Percentiles rank a stretch among this genome's conserved stretches.
Conservation (phyloP, 1,140 invertebrate genomes). For the Lepidurus packardi region DNA sequence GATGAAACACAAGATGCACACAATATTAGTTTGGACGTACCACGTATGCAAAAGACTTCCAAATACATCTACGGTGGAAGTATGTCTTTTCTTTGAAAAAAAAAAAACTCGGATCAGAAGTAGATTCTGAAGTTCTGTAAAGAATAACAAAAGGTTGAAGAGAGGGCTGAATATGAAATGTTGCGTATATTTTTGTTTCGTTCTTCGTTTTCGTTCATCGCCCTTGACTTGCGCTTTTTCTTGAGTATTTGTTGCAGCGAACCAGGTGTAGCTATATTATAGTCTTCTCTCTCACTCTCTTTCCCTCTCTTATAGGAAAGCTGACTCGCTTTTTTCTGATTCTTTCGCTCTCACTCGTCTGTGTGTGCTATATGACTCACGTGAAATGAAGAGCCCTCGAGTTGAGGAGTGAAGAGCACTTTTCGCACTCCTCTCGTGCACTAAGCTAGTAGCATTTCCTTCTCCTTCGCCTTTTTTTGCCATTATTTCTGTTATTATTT, state of each 20-base stretch:
- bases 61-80: no score
- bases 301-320: background rate
- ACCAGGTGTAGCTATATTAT: constrained; percentile 3
- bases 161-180: no score
- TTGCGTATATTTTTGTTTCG: background rate
- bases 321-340: background rate
- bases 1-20: no score
- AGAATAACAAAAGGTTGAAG: no score
- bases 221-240: background rate
- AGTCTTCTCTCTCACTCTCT: background rate
- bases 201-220: background rate
- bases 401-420: constrained; percentile 18
- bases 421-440: constrained; percentile 6
- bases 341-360: background rate
- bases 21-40: no score
- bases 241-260: background rate
- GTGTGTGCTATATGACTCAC: background rate
- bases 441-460: constrained; percentile 19
- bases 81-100: no score
- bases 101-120: no score
- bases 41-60: no score
- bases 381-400: constrained; percentile 15
- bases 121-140: no score
- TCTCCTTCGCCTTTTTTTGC: background rate
- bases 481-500: constrained; percentile 17